Percentiles rank a stretch among this genome's conserved stretches.
Evolutionary conservation across 2,113 vertebrate genomes (phyloP).

Genomic region (Sciurus niger): DNA sequence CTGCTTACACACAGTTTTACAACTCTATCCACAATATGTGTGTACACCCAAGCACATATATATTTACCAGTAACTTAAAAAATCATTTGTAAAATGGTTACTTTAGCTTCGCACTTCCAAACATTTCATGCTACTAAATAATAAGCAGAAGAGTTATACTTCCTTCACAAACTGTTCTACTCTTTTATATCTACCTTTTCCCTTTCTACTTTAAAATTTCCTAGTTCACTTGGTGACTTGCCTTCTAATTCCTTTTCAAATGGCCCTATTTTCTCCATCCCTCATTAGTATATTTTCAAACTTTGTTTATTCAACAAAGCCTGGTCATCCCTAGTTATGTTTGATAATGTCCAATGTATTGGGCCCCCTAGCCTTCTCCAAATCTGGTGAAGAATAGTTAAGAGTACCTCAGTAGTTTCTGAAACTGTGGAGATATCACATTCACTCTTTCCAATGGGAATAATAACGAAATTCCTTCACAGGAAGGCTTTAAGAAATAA

Average conservation of each 20-base stretch:
- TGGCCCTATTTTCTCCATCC: background rate
- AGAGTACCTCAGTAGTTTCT: conserved; percentile 25
- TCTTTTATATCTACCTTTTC: background rate
- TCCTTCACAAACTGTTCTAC: background rate
- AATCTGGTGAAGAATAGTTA: background rate
- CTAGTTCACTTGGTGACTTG: conserved; percentile 1
- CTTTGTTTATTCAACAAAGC: conserved; percentile 34
- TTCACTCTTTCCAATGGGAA: background rate
- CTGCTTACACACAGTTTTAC: background rate
- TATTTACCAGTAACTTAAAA: background rate
- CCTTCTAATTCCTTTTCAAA: background rate
- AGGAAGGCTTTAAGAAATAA: conserved; percentile 42
- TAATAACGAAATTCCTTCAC: background rate
- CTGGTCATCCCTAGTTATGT: background rate
- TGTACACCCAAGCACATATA: background rate
- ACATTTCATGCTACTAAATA: background rate
- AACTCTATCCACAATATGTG: background rate
- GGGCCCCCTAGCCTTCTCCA: background rate
- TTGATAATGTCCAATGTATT: background rate
- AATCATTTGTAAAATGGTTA: conserved; percentile 30
- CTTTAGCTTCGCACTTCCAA: background rate
- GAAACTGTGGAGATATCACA: background rate
- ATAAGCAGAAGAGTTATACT: background rate
- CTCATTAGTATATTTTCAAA: conserved; percentile 60
- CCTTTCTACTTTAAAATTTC: conserved; percentile 21